phyloP scores from a whole-genome alignment of 2,888 invertebrate genomes.

The Mimas tiliae region DNA sequence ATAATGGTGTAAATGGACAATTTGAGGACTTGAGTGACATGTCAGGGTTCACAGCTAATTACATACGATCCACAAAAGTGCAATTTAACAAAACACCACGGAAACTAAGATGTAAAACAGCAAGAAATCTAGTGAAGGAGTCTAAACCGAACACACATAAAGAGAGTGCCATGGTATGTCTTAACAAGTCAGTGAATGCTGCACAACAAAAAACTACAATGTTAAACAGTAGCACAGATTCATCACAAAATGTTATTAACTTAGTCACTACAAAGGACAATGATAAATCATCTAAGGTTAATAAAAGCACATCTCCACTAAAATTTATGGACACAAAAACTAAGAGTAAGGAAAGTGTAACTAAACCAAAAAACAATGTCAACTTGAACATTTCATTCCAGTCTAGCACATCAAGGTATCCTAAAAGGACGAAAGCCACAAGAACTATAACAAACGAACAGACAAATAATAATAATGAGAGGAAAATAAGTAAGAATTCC shows the following conservation, averaged over 20 bases:
- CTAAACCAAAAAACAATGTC: slow-evolving; percentile 41
- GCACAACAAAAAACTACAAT: slow-evolving; percentile 45
- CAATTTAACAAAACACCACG: slow-evolving; percentile 62
- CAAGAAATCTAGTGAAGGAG: slow-evolving; percentile 60
- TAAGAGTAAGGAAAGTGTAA: slow-evolving; percentile 42
- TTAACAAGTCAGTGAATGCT: slow-evolving; percentile 66
- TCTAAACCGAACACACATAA: slow-evolving; percentile 48
- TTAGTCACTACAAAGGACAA: slow-evolving; percentile 59
- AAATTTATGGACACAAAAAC: slow-evolving; percentile 60
- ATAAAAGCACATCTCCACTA: slow-evolving; percentile 63
- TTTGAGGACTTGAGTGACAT: slow-evolving; percentile 79
- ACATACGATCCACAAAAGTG: slow-evolving; percentile 77
- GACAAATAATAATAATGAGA: slow-evolving; percentile 42
- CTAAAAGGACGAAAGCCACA: slow-evolving; percentile 54
- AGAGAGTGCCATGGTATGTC: slow-evolving; percentile 56
- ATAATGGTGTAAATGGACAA: slow-evolving; percentile 56
- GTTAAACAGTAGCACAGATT: slow-evolving; percentile 69
- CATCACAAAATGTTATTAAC: slow-evolving; percentile 70
- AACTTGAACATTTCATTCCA: slow-evolving; percentile 63
- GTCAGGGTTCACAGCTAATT: slow-evolving; percentile 79
- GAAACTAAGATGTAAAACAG: slow-evolving; percentile 62
- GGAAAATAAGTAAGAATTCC: slow-evolving; percentile 48
- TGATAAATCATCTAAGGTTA: slow-evolving; percentile 51
- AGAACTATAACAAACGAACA: slow-evolving; percentile 31
- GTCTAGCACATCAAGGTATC: slow-evolving; percentile 67